Evolutionary conservation across 2,797 vertebrate genomes (phyloP), one percentile per base, ranked within the genome.

Genomic region (Galagoides demidoff): DNA sequence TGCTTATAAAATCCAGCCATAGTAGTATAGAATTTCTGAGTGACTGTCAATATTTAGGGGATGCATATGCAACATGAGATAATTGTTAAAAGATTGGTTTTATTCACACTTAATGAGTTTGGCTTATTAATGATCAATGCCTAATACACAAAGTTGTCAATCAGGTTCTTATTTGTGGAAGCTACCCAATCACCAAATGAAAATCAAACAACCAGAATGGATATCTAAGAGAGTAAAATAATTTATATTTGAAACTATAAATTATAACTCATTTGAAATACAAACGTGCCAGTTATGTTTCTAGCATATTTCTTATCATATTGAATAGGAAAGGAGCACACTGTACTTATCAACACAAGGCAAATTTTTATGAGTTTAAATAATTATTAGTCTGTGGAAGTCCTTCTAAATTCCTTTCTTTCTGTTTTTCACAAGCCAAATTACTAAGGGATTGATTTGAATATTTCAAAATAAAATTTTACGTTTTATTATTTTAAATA

Each of bases 381-480:
- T 90, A 92, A 89, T 92, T 89, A 87, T 89, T 89, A 77, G 68
- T 84, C 4, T 87, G 22, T 78, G 88, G 74, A 55, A 0, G 23
- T 89, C 43, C 57, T 94, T 93, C 82, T 73, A 78, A 91, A 85
- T 83, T 90, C 25, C 61, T 87, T 97, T 85, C 59, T 93, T 85
- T 63, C 10, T 96, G 10, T 79, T 92, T 91, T 92, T 82, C 31
- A 22, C 87, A 91, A 90, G 85, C 89, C 57, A 96, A 85, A 84
- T 94, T 95, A 95, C 37, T 76, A 85, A 81, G 7, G 39, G 22
- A 27, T 91, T 96, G 29, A 92, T 92, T 95, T 96, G 45, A 94
- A 64, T 95, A 92, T 57, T 95, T 89, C 89, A 70, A 96, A 92
- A 85, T 52, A 93, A 88, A 92, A 92, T 85, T 52, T 89, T 74